Evolutionary conservation across 1,140 invertebrate species (phyloP), one percentile per base, ranked within the genome.

Genomic region (Drosophila quadrilineata): DNA sequence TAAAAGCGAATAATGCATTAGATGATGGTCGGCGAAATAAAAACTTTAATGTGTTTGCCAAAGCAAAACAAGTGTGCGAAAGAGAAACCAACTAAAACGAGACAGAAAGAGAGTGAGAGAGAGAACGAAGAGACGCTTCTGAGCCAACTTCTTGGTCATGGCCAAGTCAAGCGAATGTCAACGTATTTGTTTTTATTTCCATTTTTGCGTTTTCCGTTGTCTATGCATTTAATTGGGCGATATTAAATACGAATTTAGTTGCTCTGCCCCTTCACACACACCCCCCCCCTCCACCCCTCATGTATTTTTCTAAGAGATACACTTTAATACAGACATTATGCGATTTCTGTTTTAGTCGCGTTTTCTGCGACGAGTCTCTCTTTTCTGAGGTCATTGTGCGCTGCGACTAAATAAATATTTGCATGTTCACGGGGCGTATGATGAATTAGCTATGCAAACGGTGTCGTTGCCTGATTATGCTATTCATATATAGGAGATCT

Each of bases 91-190:
- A 60, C 76, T 50, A 48, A 77, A 73, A 57, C 68, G 53, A 58
- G n/a, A n/a, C n/a, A n/a, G n/a, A n/a, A n/a, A n/a, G n/a, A n/a
- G n/a, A n/a, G n/a, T n/a, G n/a, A n/a, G n/a, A n/a, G n/a, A n/a
- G n/a, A n/a, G n/a, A 71, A n/a, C 50, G 45, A 36, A 28, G 50
- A 54, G 50, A 19, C 68, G 68, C 52, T 77, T 65, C 69, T 84
- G 46, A 84, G 60, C 68, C 74, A 68, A 68, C 79, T 85, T 85
- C 79, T 85, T 85, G 79, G 79, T 85, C 79, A 85, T 57, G 79
- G 79, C 63, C 79, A 68, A 79, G 74, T 57, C 17, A 9, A 50
- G 74, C 79, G 79, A 85, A 85, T 85, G 79, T 85, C 79, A 85
- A 79, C 79, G n/a, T n/a, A n/a, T n/a, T n/a, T n/a, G n/a, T n/a